Base-by-base conservation (phyloP, 2,888 invertebrate species). In the Melipona beecheii region DNA sequence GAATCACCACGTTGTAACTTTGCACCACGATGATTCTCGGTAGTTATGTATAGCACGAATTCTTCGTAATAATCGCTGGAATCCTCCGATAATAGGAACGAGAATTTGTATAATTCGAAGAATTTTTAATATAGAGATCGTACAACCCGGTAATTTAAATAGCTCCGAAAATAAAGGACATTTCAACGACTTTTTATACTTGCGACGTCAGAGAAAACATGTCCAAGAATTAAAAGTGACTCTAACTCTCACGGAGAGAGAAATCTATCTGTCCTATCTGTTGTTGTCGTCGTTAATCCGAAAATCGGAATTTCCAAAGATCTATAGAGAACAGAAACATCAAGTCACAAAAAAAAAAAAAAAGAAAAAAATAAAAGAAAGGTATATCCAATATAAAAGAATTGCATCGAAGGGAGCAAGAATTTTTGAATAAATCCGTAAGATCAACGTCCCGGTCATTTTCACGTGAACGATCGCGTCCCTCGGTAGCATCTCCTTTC, bases 1-100 rank as follows among this genome's bases (percentile, higher is more conserved):
- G 19, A 43, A 71, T 71, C 58, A 56, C 24, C 13, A 58, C 58
- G 58, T 71, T 58, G 31, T 52, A 70, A 70, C 36, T 64, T 64
- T 64, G 17, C 19, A 6, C 13, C 13, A 2, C 60, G 60, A 27
- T 60, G 24, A 60, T 24, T 27, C 24, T 27, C 17, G 6, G 27
- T 43, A 60, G 60, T 24, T 24, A 17, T 9, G 24, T 64, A 31
- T 2, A 21, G 11, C 27, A 11, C 21, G 31, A 27, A 27, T 60
- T 60, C 24, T 24, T 17, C 60, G 60, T 9, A 27, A 24, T 60
- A 60, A 60, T 60, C 17, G 60, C 17, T 17, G 24, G 60, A 60
- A 60, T 24, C 24, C 27, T 17, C 9, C 17, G 27, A 60, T 19
- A 60, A 24, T 60, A 27, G 17, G 24, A 60, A 24, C 60, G 60